phyloP scores from a whole-genome alignment of 2,113 vertebrate genomes.

The Cyanoderma ruficeps region DNA sequence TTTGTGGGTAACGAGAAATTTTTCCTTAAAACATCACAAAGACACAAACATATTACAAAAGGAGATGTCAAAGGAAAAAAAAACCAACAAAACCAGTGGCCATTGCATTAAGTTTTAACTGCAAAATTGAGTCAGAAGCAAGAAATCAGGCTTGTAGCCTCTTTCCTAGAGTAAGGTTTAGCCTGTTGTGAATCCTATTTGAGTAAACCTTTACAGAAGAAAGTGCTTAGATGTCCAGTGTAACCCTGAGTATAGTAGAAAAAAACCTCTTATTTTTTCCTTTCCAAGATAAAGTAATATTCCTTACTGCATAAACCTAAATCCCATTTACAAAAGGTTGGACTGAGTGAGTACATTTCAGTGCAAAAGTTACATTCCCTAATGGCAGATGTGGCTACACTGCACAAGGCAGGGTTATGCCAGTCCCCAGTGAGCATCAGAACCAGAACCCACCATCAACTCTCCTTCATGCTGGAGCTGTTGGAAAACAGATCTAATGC shows the following conservation, averaged over 20 bases:
- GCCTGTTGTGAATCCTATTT: not conserved
- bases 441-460: not conserved
- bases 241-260: not conserved
- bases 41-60: not conserved
- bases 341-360: not conserved
- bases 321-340: not conserved
- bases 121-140: not conserved
- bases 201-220: not conserved
- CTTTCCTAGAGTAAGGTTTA: not conserved
- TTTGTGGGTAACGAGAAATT: not conserved
- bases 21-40: not conserved
- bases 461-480: not conserved
- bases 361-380: not conserved
- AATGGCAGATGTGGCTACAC: not conserved
- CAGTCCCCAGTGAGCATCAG: not conserved
- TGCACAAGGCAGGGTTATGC: not conserved
- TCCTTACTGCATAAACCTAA: not conserved
- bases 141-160: not conserved
- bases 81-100: not conserved
- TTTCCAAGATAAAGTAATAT: not conserved
- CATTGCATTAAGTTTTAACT: not conserved
- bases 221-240: not conserved
- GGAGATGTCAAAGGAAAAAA: not conserved
- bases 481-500: not conserved
- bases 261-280: not conserved